phyloP scores from a whole-genome alignment of 2,113 vertebrate species.

The Anarhynchus alexandrinus region DNA sequence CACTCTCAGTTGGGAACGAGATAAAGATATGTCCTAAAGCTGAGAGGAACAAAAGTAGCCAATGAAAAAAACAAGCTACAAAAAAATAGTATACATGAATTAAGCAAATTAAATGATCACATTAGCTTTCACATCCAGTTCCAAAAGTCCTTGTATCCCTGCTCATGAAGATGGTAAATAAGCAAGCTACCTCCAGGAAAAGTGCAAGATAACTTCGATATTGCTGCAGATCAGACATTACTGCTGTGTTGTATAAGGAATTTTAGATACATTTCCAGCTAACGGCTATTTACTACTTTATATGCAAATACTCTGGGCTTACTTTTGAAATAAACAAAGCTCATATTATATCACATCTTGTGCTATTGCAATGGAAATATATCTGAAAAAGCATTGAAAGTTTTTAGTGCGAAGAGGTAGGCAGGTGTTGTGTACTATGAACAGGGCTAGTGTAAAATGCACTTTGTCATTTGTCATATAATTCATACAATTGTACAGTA shows the following conservation, averaged over 20 bases:
- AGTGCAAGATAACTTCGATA: not conserved
- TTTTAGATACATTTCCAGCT: not conserved
- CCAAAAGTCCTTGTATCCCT: not conserved
- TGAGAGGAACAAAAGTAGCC: not conserved
- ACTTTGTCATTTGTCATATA: not conserved
- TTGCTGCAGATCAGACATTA: not conserved
- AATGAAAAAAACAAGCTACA: not conserved
- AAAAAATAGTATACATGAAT: not conserved
- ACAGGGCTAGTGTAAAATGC: not conserved
- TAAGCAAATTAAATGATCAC: not conserved
- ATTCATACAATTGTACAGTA: not conserved
- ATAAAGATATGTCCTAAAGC: not conserved
- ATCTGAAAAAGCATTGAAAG: not conserved
- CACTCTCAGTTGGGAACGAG: not conserved
- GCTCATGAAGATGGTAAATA: not conserved
- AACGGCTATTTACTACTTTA: not conserved
- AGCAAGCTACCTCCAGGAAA: not conserved
- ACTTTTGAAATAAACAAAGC: not conserved
- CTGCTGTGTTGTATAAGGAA: not conserved
- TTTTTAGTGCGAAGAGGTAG: not conserved
- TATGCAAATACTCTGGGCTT: not conserved
- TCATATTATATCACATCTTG: not conserved
- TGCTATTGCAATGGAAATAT: not conserved
- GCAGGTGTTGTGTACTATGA: fast-evolving
- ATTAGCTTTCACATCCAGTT: not conserved